A percentile compares a stretch with the other conserved stretches of the same genome.
Evolutionary conservation across 2,113 vertebrate species (phyloP).

Genomic region (Thomomys bottae): DNA sequence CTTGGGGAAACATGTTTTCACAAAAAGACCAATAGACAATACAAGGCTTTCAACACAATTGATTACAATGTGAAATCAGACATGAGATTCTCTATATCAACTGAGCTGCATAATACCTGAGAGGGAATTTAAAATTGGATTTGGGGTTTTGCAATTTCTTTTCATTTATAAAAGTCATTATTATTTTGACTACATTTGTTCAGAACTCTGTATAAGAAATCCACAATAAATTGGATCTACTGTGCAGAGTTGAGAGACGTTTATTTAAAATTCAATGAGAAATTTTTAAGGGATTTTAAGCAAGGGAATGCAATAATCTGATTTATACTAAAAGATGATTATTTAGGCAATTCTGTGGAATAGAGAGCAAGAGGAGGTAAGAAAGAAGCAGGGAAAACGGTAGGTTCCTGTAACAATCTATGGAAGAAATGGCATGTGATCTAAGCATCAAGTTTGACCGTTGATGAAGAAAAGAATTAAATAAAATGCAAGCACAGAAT

Average conservation of each 20-base stretch:
- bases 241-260: not conserved
- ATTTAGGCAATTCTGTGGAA: not conserved
- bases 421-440: not conserved
- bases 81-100: too few relatives aligned
- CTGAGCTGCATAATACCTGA: too few relatives aligned
- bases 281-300: not conserved
- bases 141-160: too few relatives aligned
- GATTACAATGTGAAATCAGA: too few relatives aligned
- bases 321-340: not conserved
- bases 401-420: not conserved
- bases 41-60: too few relatives aligned
- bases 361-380: not conserved
- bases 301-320: not conserved
- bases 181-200: too few relatives aligned
- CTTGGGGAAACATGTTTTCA: too few relatives aligned
- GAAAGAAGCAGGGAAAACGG: not conserved
- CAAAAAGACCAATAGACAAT: too few relatives aligned
- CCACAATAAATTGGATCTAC: too few relatives aligned
- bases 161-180: too few relatives aligned
- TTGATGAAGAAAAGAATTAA: not conserved
- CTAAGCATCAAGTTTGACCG: not conserved
- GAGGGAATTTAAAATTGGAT: too few relatives aligned
- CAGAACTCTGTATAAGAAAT: too few relatives aligned
- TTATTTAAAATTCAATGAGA: not conserved
- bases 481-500: not conserved